phyloP scores from a whole-genome alignment of 2,113 vertebrate species.

The Forbesichthys agassizii region DNA sequence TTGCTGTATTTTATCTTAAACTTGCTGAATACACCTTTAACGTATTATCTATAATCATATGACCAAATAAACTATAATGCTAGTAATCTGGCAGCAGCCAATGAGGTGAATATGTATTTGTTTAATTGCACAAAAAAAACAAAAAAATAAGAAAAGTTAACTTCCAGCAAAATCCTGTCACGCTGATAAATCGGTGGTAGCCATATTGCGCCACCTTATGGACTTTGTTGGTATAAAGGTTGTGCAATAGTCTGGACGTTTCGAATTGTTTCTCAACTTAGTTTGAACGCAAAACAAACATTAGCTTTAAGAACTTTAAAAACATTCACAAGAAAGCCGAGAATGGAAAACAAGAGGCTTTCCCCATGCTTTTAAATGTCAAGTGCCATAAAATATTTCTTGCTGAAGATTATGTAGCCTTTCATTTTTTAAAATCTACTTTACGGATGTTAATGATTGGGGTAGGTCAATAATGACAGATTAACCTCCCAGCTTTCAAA shows the following conservation, averaged over 20 bases:
- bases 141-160: background rate
- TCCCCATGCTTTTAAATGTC: constrained; percentile 9
- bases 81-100: too few species aligned
- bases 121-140: background rate
- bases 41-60: too few species aligned
- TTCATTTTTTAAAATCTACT: constrained; percentile 38
- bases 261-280: background rate
- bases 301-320: background rate
- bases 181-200: too few species aligned
- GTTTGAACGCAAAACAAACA: background rate
- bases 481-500: constrained; percentile 8
- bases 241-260: constrained; percentile 8
- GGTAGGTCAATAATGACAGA: constrained; percentile 27
- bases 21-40: too few species aligned
- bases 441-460: constrained; percentile 20
- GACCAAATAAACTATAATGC: too few species aligned
- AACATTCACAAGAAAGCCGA: constrained; percentile 13
- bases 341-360: constrained; percentile 27
- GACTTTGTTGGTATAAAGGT: constrained; percentile 22
- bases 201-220: constrained; percentile 52
- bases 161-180: too few species aligned
- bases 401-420: constrained; percentile 49
- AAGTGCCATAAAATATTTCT: constrained; percentile 12
- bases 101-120: too few species aligned
- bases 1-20: too few species aligned